These are phyloP conservation scores for Radopholus similis DNA, from an alignment of 1,140 invertebrate species.

Conservation along the genomic window DNA sequence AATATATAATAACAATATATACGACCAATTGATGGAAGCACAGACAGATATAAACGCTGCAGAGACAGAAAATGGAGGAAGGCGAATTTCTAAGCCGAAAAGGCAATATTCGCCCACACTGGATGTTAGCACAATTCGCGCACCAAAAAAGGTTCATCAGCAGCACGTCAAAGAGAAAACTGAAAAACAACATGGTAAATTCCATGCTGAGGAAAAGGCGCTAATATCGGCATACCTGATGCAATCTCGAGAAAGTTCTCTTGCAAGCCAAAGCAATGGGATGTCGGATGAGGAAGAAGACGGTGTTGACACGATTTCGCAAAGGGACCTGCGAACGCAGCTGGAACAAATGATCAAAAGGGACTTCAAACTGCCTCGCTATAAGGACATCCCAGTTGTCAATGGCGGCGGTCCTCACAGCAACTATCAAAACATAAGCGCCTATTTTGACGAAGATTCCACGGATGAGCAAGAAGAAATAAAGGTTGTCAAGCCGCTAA, in stretches of 20 bases:
- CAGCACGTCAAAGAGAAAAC: neutral
- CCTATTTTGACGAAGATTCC: neutral
- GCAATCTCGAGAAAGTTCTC: neutral
- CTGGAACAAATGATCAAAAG: neutral
- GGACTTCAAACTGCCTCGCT: neutral
- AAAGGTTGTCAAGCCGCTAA: constrained; percentile 2
- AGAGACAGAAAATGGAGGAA: neutral
- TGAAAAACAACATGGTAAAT: too few species aligned
- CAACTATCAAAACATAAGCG: neutral
- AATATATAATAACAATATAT: too few species aligned
- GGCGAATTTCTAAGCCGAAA: constrained; percentile 1
- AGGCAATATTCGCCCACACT: neutral
- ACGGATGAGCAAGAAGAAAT: constrained; percentile 18
- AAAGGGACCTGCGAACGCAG: neutral
- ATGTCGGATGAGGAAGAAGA: neutral
- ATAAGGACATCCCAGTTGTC: neutral
- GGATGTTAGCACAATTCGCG: neutral
- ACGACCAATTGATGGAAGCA: too few species aligned
- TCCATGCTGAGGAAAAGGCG: too few species aligned
- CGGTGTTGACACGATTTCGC: neutral
- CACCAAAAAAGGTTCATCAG: neutral
- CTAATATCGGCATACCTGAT: too few species aligned
- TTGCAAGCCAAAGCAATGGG: neutral
- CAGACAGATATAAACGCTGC: too few species aligned
- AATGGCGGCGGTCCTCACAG: neutral